phyloP scores from a whole-genome alignment of 2,797 vertebrate genomes.

The Chrysocyon brachyurus region DNA sequence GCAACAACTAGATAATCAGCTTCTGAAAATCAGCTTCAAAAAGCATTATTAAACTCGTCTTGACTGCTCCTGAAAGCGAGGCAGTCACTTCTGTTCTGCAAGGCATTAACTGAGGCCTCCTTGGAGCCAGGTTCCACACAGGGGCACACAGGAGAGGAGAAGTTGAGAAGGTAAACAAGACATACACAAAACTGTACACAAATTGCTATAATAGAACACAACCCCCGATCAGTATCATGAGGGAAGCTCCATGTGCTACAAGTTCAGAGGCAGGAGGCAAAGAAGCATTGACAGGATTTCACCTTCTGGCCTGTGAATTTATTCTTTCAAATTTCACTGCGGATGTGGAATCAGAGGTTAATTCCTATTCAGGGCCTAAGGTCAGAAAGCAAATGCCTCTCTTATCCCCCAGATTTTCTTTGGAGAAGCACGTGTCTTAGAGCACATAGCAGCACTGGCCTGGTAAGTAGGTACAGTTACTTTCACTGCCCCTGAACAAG shows the following conservation, averaged over 20 bases:
- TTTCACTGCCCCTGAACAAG: neutral
- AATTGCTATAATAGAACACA: neutral
- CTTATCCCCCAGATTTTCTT: neutral
- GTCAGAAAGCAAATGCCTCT: neutral
- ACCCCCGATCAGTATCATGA: neutral
- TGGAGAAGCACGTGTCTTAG: neutral
- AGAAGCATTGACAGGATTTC: neutral
- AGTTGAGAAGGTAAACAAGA: neutral
- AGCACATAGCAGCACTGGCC: fast-evolving
- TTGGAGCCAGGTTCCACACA: neutral
- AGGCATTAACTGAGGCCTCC: neutral
- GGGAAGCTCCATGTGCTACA: fast-evolving
- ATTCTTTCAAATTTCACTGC: neutral
- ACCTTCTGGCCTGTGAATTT: neutral
- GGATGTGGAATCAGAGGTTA: neutral
- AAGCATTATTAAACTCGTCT: neutral
- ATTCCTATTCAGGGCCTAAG: neutral
- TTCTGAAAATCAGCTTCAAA: neutral
- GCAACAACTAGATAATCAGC: slow-evolving; percentile 26
- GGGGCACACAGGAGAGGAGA: neutral
- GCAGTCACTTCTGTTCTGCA: neutral
- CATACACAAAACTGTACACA: neutral
- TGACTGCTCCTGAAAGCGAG: neutral
- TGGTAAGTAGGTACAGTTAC: neutral
- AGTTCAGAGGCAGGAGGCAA: neutral